Base-by-base conservation (phyloP, 2,797 vertebrate species). In the Sebastes matsubarae region DNA sequence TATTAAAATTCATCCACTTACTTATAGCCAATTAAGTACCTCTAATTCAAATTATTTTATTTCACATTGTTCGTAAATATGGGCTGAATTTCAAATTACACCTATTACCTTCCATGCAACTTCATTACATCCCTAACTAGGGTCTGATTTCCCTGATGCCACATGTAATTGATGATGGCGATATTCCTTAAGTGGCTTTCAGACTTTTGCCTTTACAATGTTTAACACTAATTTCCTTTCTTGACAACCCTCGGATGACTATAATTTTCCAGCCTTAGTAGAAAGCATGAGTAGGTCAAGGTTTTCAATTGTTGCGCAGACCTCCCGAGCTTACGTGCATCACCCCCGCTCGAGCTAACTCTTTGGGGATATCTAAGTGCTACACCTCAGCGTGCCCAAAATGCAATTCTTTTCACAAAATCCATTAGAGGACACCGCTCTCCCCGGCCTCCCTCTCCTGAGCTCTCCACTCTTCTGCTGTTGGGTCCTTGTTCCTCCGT, bases 361-460 rank as follows among this genome's bases (percentile, higher is more conserved):
- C 83, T 90, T 75, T 8, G 79, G 88, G 91, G 80, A 89, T 71
- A 61, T 89, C 73, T 89, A 64, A 83, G 83, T 84, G 81, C 81
- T 87, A 80, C 36, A 81, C 84, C 84, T 87, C 86, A 81, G 85
- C 73, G 74, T 76, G 72, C 87, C 82, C 77, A 81, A 90, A 88
- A 94, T 89, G 92, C 90, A 89, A 83, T 90, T 88, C 77, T 67
- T 59, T 4, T 72, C 82, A 20, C 63, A 71, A 79, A 90, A 86
- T 86, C 87, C 76, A 68, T 92, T 82, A 89, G 80, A 88, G 82
- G 69, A 84, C 87, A 84, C 29, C 20, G 27, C 74, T 79, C 59
- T 72, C 52, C 80, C 80, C 79, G 52, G 61, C 61, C 32, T 73
- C 65, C 12, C 42, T 24, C 64, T 24, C 14, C 50, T 34, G 58